phyloP scores from a whole-genome alignment of 2,888 invertebrate species.

The Corbicula japonica region DNA sequence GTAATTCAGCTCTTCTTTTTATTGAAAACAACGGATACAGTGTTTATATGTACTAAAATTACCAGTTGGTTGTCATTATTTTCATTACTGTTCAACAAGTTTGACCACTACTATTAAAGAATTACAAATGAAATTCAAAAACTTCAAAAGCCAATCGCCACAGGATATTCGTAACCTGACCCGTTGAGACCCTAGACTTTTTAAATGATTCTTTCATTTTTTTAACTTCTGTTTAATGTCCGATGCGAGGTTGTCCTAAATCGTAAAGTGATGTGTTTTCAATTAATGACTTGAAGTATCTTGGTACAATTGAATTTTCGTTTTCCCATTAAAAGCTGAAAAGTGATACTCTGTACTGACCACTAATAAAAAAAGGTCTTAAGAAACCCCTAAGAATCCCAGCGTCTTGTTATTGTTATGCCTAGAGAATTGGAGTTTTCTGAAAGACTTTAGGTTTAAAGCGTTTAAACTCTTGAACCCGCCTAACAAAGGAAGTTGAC shows the following conservation, averaged over 20 bases:
- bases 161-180: conserved; percentile 9
- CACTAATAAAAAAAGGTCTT: conserved; percentile 47
- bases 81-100: too few relatives aligned
- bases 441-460: conserved; percentile 48
- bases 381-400: conserved; percentile 20
- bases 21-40: too few relatives aligned
- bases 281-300: conserved; percentile 48
- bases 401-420: conserved; percentile 38
- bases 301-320: conserved; percentile 49
- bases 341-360: conserved; percentile 42
- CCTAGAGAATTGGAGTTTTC: conserved; percentile 20
- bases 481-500: conserved; percentile 54
- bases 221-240: conserved; percentile 31
- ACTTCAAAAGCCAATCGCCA: conserved; percentile 17
- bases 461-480: conserved; percentile 68
- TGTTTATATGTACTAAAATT: too few relatives aligned
- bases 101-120: not conserved
- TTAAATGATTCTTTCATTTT: conserved; percentile 14
- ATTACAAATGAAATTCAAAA: conserved; percentile 10
- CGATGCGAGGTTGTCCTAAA: conserved; percentile 2
- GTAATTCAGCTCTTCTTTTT: too few relatives aligned
- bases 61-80: too few relatives aligned
- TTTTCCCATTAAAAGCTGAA: conserved; percentile 52
- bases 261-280: conserved; percentile 39
- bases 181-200: not conserved